Conservation (phyloP, 2,797 vertebrate species). For the Labroides dimidiatus region DNA sequence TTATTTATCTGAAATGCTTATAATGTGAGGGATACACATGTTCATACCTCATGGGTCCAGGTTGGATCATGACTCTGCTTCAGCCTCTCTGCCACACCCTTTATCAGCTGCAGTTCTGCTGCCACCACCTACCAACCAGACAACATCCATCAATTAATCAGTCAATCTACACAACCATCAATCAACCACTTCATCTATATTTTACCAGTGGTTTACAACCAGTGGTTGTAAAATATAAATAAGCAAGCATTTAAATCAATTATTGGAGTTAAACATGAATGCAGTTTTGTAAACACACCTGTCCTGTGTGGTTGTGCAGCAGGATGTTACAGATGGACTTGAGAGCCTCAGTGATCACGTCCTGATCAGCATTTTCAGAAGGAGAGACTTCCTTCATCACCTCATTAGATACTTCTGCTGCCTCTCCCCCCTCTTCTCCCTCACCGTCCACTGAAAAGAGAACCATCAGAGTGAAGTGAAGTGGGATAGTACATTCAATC, state of each 20-base stretch:
- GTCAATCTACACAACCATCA: constrained; percentile 16
- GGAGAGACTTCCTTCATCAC: constrained; percentile 58
- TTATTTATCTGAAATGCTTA: neutral
- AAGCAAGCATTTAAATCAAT: too few relatives aligned
- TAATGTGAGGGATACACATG: neutral
- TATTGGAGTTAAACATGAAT: too few relatives aligned
- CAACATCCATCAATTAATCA: neutral
- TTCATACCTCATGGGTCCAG: constrained; percentile 84
- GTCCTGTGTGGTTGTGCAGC: constrained; percentile 87
- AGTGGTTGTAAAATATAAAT: too few relatives aligned
- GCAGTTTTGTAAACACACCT: constrained; percentile 64
- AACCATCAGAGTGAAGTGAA: neutral
- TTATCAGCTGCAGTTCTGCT: constrained; percentile 84
- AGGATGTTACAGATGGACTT: constrained; percentile 94
- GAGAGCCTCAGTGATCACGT: constrained; percentile 90
- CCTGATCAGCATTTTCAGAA: constrained; percentile 84
- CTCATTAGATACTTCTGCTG: neutral
- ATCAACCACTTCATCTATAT: constrained; percentile 4
- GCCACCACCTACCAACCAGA: constrained; percentile 71
- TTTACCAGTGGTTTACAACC: too few relatives aligned
- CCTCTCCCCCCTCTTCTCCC: constrained; percentile 8
- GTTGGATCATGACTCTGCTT: constrained; percentile 83
- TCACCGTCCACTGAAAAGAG: constrained; percentile 22
- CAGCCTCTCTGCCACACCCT: constrained; percentile 86
- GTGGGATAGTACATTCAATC: neutral